phyloP scores from a whole-genome alignment of 2,113 vertebrate genomes.

The Murina feae region DNA sequence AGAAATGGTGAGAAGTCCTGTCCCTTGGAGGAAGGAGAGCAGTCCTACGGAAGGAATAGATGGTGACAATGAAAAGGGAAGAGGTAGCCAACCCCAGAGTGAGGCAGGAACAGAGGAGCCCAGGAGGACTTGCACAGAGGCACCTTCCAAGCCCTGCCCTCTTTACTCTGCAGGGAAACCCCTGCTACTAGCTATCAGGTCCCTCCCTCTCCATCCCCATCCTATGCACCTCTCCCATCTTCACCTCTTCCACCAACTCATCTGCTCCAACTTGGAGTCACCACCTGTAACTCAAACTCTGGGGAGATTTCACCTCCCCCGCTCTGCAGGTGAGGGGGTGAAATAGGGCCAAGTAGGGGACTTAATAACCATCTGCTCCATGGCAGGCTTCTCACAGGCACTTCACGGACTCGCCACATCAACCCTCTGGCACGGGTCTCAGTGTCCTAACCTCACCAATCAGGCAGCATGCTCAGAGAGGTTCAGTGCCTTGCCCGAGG shows the following conservation, averaged over 20 bases:
- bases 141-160: not conserved
- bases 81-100: fast-evolving
- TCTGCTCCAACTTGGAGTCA: not conserved
- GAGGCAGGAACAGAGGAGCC: not conserved
- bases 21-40: not conserved
- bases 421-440: not conserved
- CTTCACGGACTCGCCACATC: not conserved
- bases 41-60: not conserved
- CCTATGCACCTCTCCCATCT: not conserved
- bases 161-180: not conserved
- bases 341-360: not conserved
- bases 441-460: not conserved
- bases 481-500: not conserved
- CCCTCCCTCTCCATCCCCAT: not conserved
- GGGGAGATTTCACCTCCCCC: not conserved
- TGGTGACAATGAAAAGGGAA: not conserved
- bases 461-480: not conserved
- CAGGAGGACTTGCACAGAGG: not conserved
- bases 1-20: not conserved
- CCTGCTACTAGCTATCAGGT: not conserved
- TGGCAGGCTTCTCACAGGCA: not conserved
- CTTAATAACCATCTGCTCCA: not conserved
- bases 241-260: not conserved
- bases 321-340: not conserved
- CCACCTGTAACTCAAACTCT: not conserved